These are phyloP conservation scores for Hipparchia sbordonii DNA, from an alignment of 2,888 invertebrate genomes.

Conservation along the genomic window DNA sequence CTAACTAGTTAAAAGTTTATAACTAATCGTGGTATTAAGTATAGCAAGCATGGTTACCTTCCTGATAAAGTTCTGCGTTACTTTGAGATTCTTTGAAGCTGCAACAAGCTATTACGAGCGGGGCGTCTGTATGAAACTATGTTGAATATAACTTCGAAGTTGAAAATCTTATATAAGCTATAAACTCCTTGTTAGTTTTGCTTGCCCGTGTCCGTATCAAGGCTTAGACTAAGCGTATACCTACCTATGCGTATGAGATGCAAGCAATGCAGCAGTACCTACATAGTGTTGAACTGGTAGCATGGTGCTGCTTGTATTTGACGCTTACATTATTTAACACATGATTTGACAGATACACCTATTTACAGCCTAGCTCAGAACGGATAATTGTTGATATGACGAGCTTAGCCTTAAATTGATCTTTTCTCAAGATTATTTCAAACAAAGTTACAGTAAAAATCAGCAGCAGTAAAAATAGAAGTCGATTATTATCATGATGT, in stretches of 20 bases:
- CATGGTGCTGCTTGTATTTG: too few species aligned
- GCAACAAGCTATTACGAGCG: conserved; percentile 51
- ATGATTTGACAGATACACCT: not conserved
- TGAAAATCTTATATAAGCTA: conserved; percentile 16
- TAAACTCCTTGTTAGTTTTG: not conserved
- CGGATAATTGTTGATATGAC: too few species aligned
- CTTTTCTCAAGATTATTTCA: too few species aligned
- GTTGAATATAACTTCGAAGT: not conserved
- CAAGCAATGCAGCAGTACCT: too few species aligned
- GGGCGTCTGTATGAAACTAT: conserved; percentile 19
- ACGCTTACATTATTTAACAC: too few species aligned
- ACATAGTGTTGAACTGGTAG: not conserved
- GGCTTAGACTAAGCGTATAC: too few species aligned
- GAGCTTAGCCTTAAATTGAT: too few species aligned
- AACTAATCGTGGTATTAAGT: not conserved
- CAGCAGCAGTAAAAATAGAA: too few species aligned
- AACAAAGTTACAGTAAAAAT: too few species aligned
- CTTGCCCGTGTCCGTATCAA: not conserved
- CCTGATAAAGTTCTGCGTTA: conserved; percentile 1
- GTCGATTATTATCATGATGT: too few species aligned
- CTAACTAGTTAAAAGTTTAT: not conserved
- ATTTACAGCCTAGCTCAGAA: too few species aligned
- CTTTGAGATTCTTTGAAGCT: conserved; percentile 59
- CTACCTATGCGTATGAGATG: too few species aligned
- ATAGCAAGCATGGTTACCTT: not conserved